Conservation (phyloP, 2,113 vertebrate genomes). For the Cheirogaleus medius region DNA sequence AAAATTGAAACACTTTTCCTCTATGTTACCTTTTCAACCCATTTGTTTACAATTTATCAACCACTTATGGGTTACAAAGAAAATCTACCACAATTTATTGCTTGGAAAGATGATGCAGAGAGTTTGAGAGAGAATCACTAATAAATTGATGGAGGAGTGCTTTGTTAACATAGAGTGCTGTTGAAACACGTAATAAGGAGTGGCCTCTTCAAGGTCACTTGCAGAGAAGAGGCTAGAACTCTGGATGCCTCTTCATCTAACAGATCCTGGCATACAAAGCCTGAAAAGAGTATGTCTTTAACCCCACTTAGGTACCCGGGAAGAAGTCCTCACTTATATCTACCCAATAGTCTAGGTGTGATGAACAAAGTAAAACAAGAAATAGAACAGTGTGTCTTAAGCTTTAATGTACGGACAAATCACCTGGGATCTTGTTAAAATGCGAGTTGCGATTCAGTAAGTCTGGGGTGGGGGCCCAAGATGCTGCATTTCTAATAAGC, state of each 20-base stretch:
- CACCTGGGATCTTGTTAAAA: neutral
- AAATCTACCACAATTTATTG: constrained; percentile 37
- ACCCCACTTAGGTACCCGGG: neutral
- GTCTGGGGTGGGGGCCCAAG: neutral
- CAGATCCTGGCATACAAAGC: neutral
- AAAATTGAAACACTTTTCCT: constrained; percentile 52
- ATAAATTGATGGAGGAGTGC: constrained; percentile 58
- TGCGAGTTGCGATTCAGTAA: neutral
- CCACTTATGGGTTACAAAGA: constrained; percentile 48
- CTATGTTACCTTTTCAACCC: constrained; percentile 57
- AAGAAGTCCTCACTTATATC: neutral
- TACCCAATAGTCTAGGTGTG: neutral
- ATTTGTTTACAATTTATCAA: constrained; percentile 66
- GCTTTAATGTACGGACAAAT: neutral
- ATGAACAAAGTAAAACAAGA: constrained; percentile 7
- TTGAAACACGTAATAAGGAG: constrained; percentile 32
- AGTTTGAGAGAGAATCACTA: constrained; percentile 58
- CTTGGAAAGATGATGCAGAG: constrained; percentile 54
- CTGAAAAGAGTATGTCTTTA: neutral
- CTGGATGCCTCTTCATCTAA: neutral
- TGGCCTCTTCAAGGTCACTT: constrained; percentile 40
- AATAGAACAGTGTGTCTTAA: neutral
- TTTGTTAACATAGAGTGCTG: constrained; percentile 58
- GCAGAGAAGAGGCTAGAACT: neutral
- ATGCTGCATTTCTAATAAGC: neutral